Evolutionary conservation across 2,888 invertebrate genomes (phyloP).

Genomic region (Oligia fasciuncula): DNA sequence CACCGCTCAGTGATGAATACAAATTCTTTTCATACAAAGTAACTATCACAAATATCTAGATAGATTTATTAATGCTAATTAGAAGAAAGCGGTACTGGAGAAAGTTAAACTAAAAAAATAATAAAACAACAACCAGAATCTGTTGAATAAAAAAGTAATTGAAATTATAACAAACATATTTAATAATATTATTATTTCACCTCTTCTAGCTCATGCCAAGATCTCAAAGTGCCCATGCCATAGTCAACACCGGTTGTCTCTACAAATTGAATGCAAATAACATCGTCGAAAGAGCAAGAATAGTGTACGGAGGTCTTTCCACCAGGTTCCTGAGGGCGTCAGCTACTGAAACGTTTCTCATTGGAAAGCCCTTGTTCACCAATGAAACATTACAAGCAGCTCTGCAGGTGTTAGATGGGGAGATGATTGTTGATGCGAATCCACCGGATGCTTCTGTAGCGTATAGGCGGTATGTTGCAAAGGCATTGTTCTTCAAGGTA

Average conservation of each 20-base stretch:
- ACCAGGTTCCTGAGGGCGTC: constrained; percentile 83
- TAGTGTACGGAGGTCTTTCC: constrained; percentile 91
- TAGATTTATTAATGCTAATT: neutral
- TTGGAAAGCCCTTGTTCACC: constrained; percentile 81
- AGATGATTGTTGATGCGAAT: constrained; percentile 72
- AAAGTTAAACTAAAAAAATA: neutral
- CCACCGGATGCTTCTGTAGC: constrained; percentile 89
- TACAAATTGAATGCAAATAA: constrained; percentile 75
- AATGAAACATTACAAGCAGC: constrained; percentile 81
- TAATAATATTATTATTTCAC: neutral
- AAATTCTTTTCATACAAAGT: constrained; percentile 92
- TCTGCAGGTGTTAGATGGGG: constrained; percentile 70
- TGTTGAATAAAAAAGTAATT: neutral
- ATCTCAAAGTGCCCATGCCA: constrained; percentile 93
- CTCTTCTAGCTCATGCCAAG: constrained; percentile 92
- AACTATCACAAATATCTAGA: constrained; percentile 17
- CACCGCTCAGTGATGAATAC: constrained; percentile 84
- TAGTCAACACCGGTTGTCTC: constrained; percentile 93
- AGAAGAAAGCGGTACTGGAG: neutral
- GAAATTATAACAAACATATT: neutral
- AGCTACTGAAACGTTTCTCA: constrained; percentile 86
- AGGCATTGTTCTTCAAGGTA: constrained; percentile 92
- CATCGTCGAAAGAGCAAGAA: constrained; percentile 78
- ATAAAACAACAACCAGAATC: neutral
- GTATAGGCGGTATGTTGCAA: constrained; percentile 90